Conservation (phyloP, 2,113 vertebrate genomes). For the Colistium nudipinnis region DNA sequence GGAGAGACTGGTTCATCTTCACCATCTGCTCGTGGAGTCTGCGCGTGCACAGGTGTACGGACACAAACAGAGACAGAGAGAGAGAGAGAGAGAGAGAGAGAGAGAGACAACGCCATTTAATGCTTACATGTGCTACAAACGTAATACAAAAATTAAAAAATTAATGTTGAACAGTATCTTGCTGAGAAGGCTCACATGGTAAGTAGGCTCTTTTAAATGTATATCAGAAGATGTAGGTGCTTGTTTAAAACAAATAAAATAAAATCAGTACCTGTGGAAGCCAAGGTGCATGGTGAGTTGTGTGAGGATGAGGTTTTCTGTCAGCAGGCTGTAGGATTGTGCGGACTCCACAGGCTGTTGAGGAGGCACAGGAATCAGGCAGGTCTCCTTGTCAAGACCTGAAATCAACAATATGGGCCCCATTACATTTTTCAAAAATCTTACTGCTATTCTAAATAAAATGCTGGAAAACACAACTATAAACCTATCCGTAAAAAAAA, state of each 20-base stretch:
- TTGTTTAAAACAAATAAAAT: no score
- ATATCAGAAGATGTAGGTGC: neutral
- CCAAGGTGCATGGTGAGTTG: constrained; percentile 93
- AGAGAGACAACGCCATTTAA: constrained; percentile 15
- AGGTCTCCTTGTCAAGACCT: constrained; percentile 98
- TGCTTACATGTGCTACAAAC: constrained; percentile 5
- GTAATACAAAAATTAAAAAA: neutral
- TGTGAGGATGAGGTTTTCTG: constrained; percentile 95
- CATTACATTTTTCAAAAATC: neutral
- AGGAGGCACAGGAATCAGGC: constrained; percentile 88
- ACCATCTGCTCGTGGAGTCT: constrained; percentile 99
- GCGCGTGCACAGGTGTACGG: neutral
- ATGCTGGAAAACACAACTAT: neutral
- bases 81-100: no score
- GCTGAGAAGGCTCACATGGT: neutral
- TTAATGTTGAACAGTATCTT: neutral
- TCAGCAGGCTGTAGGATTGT: constrained; percentile 93
- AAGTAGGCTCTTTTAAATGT: neutral
- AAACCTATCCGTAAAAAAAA: neutral
- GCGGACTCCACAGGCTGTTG: constrained; percentile 87
- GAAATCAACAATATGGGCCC: constrained; percentile 5
- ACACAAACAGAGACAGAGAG: constrained; percentile 6
- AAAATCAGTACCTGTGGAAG: constrained; percentile 96
- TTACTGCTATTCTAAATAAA: neutral
- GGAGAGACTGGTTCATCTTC: constrained; percentile 98